A percentile compares a stretch with the other conserved stretches of the same genome.
These are phyloP conservation scores for Lophius piscatorius DNA, from an alignment of 2,113 vertebrate species.

Conservation along the genomic window DNA sequence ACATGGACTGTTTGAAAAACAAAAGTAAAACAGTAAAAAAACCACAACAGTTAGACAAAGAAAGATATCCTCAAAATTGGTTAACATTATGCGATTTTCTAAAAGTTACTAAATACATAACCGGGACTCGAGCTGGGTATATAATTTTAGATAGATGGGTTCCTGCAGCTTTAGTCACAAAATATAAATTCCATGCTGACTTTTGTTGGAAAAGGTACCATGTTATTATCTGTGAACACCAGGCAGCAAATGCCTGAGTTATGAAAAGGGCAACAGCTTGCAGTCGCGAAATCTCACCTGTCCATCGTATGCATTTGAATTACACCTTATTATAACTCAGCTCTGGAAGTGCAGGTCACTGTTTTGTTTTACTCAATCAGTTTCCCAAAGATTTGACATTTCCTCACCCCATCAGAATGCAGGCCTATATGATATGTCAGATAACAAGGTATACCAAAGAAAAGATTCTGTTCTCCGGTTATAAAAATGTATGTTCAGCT, in stretches of 20 bases:
- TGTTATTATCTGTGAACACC: slow-evolving; percentile 2
- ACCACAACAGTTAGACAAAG: too few species aligned
- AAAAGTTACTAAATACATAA: too few species aligned
- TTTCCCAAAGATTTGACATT: not conserved
- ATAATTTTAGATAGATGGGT: too few species aligned
- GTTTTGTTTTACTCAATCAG: not conserved
- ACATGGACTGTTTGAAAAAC: too few species aligned
- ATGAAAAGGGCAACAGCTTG: not conserved
- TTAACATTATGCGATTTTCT: too few species aligned
- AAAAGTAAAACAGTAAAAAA: too few species aligned
- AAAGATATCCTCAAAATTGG: too few species aligned
- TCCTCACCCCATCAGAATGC: not conserved
- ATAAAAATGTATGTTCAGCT: not conserved
- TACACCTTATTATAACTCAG: not conserved
- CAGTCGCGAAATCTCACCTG: not conserved
- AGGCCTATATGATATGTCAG: not conserved
- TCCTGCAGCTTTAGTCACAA: not conserved
- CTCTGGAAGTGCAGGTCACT: not conserved
- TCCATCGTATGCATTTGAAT: not conserved
- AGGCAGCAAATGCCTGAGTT: not conserved
- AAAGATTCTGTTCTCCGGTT: not conserved
- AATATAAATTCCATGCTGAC: not conserved
- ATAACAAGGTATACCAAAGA: not conserved
- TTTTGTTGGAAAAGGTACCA: not conserved
- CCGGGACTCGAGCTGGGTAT: too few species aligned